phyloP scores from a whole-genome alignment of 53 echinoderm and acorn worm genomes.

The Astropecten irregularis region DNA sequence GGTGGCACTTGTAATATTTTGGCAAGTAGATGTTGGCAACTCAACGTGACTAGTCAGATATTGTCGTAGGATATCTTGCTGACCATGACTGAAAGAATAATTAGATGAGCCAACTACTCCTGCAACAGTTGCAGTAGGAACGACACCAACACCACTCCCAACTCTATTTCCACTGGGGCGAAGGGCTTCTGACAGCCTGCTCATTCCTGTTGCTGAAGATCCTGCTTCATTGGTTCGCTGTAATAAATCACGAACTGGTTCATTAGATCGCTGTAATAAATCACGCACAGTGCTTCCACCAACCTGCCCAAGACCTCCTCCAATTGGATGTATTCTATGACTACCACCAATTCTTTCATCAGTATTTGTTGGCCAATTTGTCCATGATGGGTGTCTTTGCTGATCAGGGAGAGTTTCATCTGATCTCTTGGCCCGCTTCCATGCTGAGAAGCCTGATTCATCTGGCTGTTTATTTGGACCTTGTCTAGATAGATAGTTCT shows the following conservation, averaged over 20 bases:
- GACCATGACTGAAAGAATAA: constrained; percentile 45
- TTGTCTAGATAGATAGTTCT: constrained; percentile 53
- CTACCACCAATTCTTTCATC: constrained; percentile 41
- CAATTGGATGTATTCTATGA: constrained; percentile 36
- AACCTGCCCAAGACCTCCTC: constrained; percentile 33
- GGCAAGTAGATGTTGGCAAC: constrained; percentile 45
- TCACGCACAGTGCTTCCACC: constrained; percentile 34
- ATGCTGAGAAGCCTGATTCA: constrained; percentile 48
- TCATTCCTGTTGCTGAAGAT: constrained; percentile 33
- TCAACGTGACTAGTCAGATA: constrained; percentile 48
- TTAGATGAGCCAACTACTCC: constrained; percentile 46
- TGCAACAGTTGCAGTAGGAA: constrained; percentile 56
- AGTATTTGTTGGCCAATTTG: constrained; percentile 44
- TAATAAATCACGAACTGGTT: constrained; percentile 18
- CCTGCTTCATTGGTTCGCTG: constrained; percentile 29
- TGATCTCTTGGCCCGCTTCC: constrained; percentile 47
- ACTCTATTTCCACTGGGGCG: constrained; percentile 26
- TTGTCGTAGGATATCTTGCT: constrained; percentile 43
- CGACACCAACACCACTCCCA: constrained; percentile 37
- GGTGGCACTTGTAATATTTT: constrained; percentile 32
- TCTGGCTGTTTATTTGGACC: constrained; percentile 29
- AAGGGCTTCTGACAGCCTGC: constrained; percentile 35
- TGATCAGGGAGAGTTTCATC: constrained; percentile 24
- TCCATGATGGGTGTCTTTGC: constrained; percentile 55
- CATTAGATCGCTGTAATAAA: constrained; percentile 20